These are phyloP conservation scores for Aphelenchoides fujianensis DNA, from an alignment of 1,140 invertebrate species.

Conservation along the genomic window DNA sequence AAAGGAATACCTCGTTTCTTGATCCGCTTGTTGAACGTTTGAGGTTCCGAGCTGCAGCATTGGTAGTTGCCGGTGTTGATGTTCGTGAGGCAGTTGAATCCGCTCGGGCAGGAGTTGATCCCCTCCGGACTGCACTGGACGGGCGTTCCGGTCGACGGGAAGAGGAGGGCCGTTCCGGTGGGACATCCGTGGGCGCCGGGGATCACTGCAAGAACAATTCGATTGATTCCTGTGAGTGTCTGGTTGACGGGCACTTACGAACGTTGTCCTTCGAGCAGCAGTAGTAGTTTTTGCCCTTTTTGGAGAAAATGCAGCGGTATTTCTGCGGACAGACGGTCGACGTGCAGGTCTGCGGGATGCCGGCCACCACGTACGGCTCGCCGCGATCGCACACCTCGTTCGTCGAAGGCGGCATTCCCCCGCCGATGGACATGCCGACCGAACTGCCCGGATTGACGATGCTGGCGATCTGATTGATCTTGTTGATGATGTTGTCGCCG, in stretches of 20 bases:
- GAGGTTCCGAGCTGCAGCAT: slow-evolving; percentile 45
- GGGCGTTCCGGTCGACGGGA: slow-evolving; percentile 60
- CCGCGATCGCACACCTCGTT: slow-evolving; percentile 54
- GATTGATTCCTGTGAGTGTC: slow-evolving; percentile 23
- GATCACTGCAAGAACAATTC: slow-evolving; percentile 39
- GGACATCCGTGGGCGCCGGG: slow-evolving; percentile 55
- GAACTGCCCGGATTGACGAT: slow-evolving; percentile 15
- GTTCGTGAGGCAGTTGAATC: slow-evolving; percentile 46
- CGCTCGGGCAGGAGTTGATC: slow-evolving; percentile 42
- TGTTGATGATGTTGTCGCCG: background rate
- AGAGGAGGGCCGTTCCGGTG: slow-evolving; percentile 50
- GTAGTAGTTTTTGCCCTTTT: slow-evolving; percentile 50
- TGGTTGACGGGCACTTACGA: slow-evolving; percentile 42
- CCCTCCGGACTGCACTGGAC: slow-evolving; percentile 49
- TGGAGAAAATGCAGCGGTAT: slow-evolving; percentile 56
- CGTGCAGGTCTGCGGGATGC: slow-evolving; percentile 58
- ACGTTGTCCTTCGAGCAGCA: slow-evolving; percentile 54
- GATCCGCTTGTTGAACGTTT: slow-evolving; percentile 12
- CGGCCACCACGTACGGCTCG: slow-evolving; percentile 52
- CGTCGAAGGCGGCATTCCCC: background rate
- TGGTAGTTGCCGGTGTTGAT: slow-evolving; percentile 44
- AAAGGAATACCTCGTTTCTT: slow-evolving; percentile 24
- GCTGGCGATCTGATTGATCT: slow-evolving; percentile 21
- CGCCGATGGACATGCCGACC: slow-evolving; percentile 13
- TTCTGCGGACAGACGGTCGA: slow-evolving; percentile 37